Conservation (phyloP, 2,797 vertebrate species). For the Enteromius unitaeniatus region DNA sequence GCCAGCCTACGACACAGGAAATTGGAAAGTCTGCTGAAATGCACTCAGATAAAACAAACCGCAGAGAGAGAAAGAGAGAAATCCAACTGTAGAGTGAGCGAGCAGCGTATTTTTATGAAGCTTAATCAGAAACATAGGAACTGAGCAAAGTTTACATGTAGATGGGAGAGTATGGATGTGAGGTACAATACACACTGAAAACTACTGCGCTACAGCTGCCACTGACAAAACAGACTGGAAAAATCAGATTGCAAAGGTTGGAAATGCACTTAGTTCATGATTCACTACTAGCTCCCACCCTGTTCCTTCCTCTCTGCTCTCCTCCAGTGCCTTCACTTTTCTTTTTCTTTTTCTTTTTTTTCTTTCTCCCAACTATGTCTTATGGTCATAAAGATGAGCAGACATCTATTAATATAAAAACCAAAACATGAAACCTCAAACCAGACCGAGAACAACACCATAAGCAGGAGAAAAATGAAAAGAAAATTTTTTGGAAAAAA, state of each 20-base stretch:
- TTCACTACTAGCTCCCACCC: constrained; percentile 69
- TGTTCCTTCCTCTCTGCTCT: constrained; percentile 35
- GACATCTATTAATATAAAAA: constrained; percentile 73
- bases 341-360: neutral
- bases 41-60: constrained; percentile 79
- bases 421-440: constrained; percentile 64
- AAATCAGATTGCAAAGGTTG: constrained; percentile 74
- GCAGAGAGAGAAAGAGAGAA: constrained; percentile 4
- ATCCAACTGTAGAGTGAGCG: constrained; percentile 2
- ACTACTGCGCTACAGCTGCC: constrained; percentile 69
- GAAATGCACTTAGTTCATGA: constrained; percentile 82
- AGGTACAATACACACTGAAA: constrained; percentile 68
- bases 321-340: constrained; percentile 60
- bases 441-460: constrained; percentile 51
- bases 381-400: constrained; percentile 23
- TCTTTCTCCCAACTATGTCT: neutral
- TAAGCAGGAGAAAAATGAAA: constrained; percentile 39
- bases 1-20: constrained; percentile 33
- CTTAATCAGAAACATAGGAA: constrained; percentile 79
- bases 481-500: neutral
- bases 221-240: constrained; percentile 24
- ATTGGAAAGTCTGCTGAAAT: constrained; percentile 71
- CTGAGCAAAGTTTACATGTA: constrained; percentile 75
- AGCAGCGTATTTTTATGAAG: constrained; percentile 52
- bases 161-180: neutral